phyloP scores from a whole-genome alignment of 2,888 invertebrate genomes.

The Ornithoptera alexandrae region DNA sequence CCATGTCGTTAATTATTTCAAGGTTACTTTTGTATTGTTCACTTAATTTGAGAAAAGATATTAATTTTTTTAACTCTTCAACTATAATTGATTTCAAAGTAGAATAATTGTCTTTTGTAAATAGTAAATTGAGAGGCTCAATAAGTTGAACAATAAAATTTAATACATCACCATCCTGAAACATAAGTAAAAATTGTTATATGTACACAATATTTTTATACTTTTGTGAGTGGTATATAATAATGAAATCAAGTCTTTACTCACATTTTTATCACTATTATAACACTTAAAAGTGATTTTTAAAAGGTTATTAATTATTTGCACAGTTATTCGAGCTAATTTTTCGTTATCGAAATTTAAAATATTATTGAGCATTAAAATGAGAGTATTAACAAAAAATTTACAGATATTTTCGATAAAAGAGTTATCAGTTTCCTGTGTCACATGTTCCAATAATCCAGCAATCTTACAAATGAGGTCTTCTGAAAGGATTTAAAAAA shows the following conservation, averaged over 20 bases:
- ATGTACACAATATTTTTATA: neutral
- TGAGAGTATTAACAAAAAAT: conserved; percentile 43
- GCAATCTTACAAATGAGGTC: conserved; percentile 11
- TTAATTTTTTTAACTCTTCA: conserved; percentile 41
- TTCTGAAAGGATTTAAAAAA: conserved; percentile 10
- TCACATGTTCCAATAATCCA: conserved; percentile 35
- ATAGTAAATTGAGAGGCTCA: conserved; percentile 38
- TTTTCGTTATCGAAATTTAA: conserved; percentile 32
- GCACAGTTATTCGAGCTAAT: conserved; percentile 40
- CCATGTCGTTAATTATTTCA: conserved; percentile 36
- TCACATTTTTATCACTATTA: conserved; percentile 37
- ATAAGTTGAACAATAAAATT: conserved; percentile 40
- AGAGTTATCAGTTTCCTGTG: conserved; percentile 39
- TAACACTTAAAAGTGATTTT: conserved; percentile 38
- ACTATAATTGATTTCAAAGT: conserved; percentile 38
- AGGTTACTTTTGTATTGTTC: conserved; percentile 29
- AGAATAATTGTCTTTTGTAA: conserved; percentile 40
- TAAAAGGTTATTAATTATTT: conserved; percentile 44
- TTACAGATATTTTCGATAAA: conserved; percentile 40
- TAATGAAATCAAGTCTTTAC: conserved; percentile 29
- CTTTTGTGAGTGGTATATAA: neutral
- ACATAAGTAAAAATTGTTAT: neutral
- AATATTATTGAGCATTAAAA: conserved; percentile 40
- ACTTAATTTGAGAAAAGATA: conserved; percentile 27
- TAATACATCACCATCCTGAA: conserved; percentile 40